phyloP scores from a whole-genome alignment of 2,888 invertebrate species.

The Plusia festucae region DNA sequence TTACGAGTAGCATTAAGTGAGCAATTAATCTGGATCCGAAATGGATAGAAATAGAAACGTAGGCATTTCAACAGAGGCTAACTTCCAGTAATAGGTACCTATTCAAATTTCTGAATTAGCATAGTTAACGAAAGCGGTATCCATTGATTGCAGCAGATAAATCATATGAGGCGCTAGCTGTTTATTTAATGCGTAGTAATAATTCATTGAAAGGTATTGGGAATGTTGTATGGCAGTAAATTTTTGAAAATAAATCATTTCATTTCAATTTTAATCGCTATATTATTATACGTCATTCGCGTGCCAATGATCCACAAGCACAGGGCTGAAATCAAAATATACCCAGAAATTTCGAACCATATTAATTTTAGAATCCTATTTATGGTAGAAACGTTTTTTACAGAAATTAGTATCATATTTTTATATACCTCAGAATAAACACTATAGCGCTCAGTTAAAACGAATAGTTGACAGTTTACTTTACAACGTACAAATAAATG shows the following conservation, averaged over 20 bases:
- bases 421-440: background rate
- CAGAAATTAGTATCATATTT: too few species aligned
- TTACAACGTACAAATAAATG: background rate
- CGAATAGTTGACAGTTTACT: background rate
- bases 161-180: constrained; percentile 31
- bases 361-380: background rate
- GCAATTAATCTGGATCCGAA: constrained; percentile 78
- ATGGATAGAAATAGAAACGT: constrained; percentile 73
- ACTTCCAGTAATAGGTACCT: constrained; percentile 69
- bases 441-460: background rate
- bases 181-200: constrained; percentile 33
- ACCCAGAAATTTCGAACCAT: background rate
- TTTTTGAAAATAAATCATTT: constrained; percentile 3
- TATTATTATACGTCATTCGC: background rate
- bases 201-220: constrained; percentile 9
- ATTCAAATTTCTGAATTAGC: constrained; percentile 72
- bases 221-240: constrained; percentile 11
- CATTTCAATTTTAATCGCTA: background rate
- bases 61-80: constrained; percentile 73
- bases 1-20: constrained; percentile 80
- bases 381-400: too few species aligned
- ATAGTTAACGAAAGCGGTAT: constrained; percentile 61
- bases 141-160: constrained; percentile 56
- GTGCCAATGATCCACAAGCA: background rate
- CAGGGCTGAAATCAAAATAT: background rate